Evolutionary conservation across 2,888 invertebrate genomes (phyloP).

Genomic region (Hirtodrosophila duncani): DNA sequence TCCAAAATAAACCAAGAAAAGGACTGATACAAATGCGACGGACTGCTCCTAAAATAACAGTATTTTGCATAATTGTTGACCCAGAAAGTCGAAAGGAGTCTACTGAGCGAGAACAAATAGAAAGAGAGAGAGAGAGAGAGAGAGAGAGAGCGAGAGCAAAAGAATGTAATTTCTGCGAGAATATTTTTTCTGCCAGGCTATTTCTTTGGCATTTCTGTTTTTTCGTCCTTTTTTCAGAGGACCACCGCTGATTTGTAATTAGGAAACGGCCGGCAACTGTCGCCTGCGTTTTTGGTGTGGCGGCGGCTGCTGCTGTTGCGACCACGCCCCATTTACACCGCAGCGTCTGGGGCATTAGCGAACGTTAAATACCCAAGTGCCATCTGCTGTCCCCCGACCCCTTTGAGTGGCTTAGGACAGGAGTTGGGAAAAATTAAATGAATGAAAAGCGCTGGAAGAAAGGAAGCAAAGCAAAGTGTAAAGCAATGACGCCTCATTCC

Average conservation of each 20-base stretch:
- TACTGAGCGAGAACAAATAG: no score
- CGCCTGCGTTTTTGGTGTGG: conserved; percentile 52
- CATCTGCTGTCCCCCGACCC: conserved; percentile 52
- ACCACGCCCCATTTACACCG: conserved; percentile 70
- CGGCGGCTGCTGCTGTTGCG: conserved; percentile 21
- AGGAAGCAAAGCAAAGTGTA: no score
- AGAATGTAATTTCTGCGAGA: conserved; percentile 49
- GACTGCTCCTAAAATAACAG: conserved; percentile 64
- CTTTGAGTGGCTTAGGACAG: conserved; percentile 17
- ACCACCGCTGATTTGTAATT: conserved; percentile 76
- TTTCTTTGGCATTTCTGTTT: conserved; percentile 20
- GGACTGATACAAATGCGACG: conserved; percentile 71
- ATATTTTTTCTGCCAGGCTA: conserved; percentile 21
- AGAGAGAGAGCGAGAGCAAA: conserved; percentile 20
- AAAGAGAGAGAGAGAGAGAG: conserved; percentile 20
- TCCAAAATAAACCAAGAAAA: conserved; percentile 38
- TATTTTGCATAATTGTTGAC: conserved; percentile 76
- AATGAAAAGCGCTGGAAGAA: conserved; percentile 64
- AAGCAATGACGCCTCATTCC: conserved; percentile 62
- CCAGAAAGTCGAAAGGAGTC: conserved; percentile 62
- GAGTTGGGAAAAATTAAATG: conserved; percentile 62
- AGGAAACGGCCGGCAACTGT: conserved; percentile 75
- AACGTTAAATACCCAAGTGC: conserved; percentile 71
- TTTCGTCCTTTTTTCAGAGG: conserved; percentile 28
- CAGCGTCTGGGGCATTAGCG: conserved; percentile 65